Evolutionary conservation across 2,113 vertebrate genomes (phyloP).

Genomic region (Carollia perspicillata): DNA sequence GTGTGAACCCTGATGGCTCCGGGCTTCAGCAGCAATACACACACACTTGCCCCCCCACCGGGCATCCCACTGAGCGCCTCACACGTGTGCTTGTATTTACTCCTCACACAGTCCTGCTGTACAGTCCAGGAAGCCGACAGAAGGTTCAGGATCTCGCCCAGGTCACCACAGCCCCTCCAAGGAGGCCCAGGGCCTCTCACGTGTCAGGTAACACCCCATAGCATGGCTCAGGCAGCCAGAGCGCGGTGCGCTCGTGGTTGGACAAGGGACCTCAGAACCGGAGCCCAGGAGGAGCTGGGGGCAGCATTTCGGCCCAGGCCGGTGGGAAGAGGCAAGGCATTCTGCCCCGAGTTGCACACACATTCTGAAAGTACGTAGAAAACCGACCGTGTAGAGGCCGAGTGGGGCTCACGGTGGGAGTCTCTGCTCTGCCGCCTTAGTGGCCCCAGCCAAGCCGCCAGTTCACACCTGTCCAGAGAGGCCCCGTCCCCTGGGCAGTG

Average conservation of each 20-base stretch:
- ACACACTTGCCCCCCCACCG: rapidly evolving
- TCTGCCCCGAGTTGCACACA: neutral
- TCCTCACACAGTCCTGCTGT: neutral
- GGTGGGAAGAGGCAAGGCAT: neutral
- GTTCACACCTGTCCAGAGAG: rapidly evolving
- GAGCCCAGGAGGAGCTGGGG: neutral
- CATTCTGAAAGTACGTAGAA: rapidly evolving
- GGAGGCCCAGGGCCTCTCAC: neutral
- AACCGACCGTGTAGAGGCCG: neutral
- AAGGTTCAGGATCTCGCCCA: neutral
- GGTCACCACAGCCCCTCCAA: neutral
- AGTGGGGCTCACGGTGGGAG: neutral
- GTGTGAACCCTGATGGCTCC: neutral
- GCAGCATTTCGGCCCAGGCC: neutral
- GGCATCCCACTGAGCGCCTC: neutral
- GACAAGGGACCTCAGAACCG: neutral
- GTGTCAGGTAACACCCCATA: rapidly evolving
- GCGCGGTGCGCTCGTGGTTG: neutral
- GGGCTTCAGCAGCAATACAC: rapidly evolving
- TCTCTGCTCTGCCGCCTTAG: neutral
- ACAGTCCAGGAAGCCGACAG: neutral
- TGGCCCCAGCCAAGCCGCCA: neutral
- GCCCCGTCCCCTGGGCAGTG: rapidly evolving
- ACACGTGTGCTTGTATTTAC: rapidly evolving
- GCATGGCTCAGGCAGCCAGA: neutral